Conservation (phyloP, 2,888 invertebrate species). For the Myopa testacea region DNA sequence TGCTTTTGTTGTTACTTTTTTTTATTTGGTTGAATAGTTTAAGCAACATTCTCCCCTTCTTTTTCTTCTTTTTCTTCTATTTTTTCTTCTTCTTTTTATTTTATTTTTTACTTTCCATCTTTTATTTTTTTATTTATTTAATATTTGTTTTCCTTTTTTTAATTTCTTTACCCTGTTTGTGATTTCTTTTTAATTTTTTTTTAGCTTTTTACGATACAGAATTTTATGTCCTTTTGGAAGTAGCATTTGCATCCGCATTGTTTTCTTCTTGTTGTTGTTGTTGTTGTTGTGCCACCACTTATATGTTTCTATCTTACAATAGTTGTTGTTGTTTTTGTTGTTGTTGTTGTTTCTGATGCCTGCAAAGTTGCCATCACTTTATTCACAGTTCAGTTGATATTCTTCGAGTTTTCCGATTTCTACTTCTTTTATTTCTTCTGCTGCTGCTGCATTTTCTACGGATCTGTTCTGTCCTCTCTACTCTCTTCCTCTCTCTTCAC, state of each 20-base stretch:
- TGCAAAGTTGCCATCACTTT: background rate
- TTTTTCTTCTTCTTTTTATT: background rate
- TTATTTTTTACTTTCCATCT: constrained; percentile 19
- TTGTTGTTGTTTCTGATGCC: background rate
- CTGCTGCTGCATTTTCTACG: background rate
- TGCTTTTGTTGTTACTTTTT: too few species aligned
- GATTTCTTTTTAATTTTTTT: background rate
- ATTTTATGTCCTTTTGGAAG: background rate
- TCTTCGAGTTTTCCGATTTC: background rate
- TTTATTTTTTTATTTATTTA: background rate
- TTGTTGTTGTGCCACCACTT: background rate
- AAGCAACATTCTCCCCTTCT: background rate
- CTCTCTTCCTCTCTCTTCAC: too few species aligned
- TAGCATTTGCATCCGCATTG: constrained; percentile 5
- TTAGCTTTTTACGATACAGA: background rate
- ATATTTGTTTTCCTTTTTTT: constrained; percentile 17
- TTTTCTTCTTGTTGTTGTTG: background rate
- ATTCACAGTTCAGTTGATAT: background rate
- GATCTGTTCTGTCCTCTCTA: background rate
- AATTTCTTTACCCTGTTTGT: background rate
- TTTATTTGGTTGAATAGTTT: too few species aligned
- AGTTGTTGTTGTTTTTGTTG: background rate
- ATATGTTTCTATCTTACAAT: background rate
- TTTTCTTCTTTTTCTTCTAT: background rate
- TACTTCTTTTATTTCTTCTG: background rate